Conservation (phyloP, 2,797 vertebrate genomes). For the Protosalanx chinensis region DNA sequence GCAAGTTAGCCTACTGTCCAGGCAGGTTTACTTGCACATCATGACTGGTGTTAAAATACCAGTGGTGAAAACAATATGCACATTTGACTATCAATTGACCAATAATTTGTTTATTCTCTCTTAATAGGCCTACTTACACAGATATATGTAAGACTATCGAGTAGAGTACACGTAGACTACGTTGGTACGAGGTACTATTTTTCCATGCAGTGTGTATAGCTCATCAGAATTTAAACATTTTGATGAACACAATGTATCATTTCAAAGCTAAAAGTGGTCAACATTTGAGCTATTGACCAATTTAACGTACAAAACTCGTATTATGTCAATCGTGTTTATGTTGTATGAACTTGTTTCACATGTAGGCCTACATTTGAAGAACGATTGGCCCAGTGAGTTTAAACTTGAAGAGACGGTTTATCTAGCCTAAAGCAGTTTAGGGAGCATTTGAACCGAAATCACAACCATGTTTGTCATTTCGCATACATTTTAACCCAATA, state of each 20-base stretch:
- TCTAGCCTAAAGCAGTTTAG: slow-evolving; percentile 96
- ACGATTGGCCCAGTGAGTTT: slow-evolving; percentile 51
- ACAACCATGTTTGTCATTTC: slow-evolving; percentile 22
- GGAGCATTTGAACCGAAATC: slow-evolving; percentile 94
- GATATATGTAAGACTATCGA: slow-evolving; percentile 6
- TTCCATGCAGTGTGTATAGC: slow-evolving; percentile 72
- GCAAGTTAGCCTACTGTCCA: slow-evolving; percentile 37
- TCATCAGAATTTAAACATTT: slow-evolving; percentile 26
- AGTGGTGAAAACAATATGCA: not conserved
- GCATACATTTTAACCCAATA: slow-evolving; percentile 28
- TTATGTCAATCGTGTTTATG: not conserved
- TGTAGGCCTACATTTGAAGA: slow-evolving; percentile 7
- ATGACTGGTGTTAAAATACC: slow-evolving; percentile 5
- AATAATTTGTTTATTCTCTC: not conserved
- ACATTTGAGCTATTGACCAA: too few relatives aligned
- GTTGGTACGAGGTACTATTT: slow-evolving; percentile 71
- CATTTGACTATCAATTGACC: not conserved
- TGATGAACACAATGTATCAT: not conserved
- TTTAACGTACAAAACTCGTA: too few relatives aligned
- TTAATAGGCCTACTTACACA: not conserved
- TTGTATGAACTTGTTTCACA: slow-evolving; percentile 3
- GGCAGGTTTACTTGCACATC: slow-evolving; percentile 20
- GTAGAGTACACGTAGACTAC: slow-evolving; percentile 60
- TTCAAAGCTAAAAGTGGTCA: too few relatives aligned
- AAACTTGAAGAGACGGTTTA: slow-evolving; percentile 69